Percentiles rank a stretch among this genome's conserved stretches.
These are phyloP conservation scores for Phaetusa simplex DNA, from an alignment of 2,113 vertebrate species.

Conservation along the genomic window DNA sequence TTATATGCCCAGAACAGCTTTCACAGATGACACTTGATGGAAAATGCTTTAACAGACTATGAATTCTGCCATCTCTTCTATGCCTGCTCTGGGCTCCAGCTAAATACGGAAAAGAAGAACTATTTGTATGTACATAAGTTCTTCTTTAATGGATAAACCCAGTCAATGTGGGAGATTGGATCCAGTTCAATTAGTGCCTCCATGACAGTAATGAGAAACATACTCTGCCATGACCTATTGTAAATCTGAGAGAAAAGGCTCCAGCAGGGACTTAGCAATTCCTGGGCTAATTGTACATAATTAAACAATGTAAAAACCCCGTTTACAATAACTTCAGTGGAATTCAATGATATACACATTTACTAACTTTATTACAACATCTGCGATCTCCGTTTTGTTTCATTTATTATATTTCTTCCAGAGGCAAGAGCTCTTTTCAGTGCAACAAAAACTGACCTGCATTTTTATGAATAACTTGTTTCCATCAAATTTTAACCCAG, in stretches of 20 bases:
- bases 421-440: background rate
- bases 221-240: background rate
- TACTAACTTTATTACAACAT: conserved; percentile 15
- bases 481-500: background rate
- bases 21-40: background rate
- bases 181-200: conserved; percentile 28
- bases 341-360: conserved; percentile 26
- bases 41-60: background rate
- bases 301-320: conserved; percentile 29
- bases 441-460: background rate
- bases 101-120: conserved; percentile 21
- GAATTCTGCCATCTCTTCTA: conserved; percentile 14
- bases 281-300: conserved; percentile 48
- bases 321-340: conserved; percentile 45
- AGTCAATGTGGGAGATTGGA: background rate
- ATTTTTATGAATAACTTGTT: background rate
- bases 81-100: background rate
- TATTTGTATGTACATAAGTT: background rate
- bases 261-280: conserved; percentile 17
- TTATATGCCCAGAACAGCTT: background rate
- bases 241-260: conserved; percentile 54
- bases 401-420: background rate
- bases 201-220: conserved; percentile 49
- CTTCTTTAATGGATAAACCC: background rate
- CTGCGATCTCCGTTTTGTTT: background rate